These are phyloP conservation scores for Nematopogon swammerdamellus DNA, from an alignment of 2,888 invertebrate species.

Conservation along the genomic window DNA sequence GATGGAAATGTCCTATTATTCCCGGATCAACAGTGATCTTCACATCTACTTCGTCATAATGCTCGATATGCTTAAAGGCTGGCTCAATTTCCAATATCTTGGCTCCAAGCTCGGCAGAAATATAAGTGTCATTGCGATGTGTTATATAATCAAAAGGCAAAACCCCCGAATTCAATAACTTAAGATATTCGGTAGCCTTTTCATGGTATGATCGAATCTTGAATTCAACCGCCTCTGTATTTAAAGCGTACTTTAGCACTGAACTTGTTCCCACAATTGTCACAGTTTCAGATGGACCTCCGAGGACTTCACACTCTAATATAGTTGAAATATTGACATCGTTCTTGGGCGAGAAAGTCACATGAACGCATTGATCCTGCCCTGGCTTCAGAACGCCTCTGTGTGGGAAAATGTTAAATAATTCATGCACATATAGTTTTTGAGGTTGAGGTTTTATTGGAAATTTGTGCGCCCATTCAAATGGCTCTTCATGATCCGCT, in stretches of 20 bases:
- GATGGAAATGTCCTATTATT: conserved; percentile 49
- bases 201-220: conserved; percentile 45
- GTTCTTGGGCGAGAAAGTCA: conserved; percentile 41
- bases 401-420: conserved; percentile 42
- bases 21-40: conserved; percentile 51
- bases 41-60: conserved; percentile 34
- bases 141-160: conserved; percentile 42
- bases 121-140: conserved; percentile 27
- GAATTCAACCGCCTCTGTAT: conserved; percentile 34
- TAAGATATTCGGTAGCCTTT: conserved; percentile 27
- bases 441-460: conserved; percentile 16
- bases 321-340: conserved; percentile 41
- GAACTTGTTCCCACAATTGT: conserved; percentile 48
- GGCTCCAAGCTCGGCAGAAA: conserved; percentile 32
- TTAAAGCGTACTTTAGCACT: conserved; percentile 44
- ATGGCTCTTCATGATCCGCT: conserved; percentile 20
- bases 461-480: conserved; percentile 35
- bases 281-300: conserved; percentile 53
- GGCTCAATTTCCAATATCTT: conserved; percentile 45
- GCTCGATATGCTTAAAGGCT: conserved; percentile 29
- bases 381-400: conserved; percentile 48
- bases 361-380: conserved; percentile 43
- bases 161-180: conserved; percentile 46
- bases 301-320: conserved; percentile 50
- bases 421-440: conserved; percentile 25